Base-by-base conservation (phyloP, 2,797 vertebrate species). In the Protosalanx chinensis region DNA sequence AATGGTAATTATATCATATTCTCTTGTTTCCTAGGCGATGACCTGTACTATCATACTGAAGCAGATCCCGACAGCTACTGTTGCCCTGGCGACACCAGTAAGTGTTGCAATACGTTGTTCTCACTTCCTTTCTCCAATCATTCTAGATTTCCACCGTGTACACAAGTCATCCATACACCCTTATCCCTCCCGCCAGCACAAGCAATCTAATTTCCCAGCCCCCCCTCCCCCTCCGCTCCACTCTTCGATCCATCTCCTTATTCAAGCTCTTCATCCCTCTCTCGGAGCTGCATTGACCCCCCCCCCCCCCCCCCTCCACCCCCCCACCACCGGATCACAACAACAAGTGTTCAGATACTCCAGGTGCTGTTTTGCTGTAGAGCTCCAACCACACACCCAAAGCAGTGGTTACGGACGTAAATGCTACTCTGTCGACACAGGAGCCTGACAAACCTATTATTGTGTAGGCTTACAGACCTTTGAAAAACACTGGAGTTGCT, bases 1-100 rank as follows among this genome's bases (percentile, higher is more conserved):
- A 27, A 10, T 64, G 41, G 12, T 15, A 49, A 46, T 66, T 1
- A 27, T 49, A n/a, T 60, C 58, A 27, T 30, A 23, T 29, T 46
- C 3, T 51, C 64, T 49, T 27, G 64, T 67, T 37, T 78, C 67
- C 16, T 72, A 94, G 93, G 93, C 92, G 0, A 92, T 93, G 92
- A 94, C 83, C 82, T 93, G 69, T 93, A 92, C 85, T 92, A 92
- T 85, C 91, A 93, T 78, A 91, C 85, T 79, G 90, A 92, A 76
- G 88, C 90, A 72, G 92, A 92, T 68, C 85, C 85, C 63, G 91
- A 93, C 82, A 87, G 53, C 77, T 92, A 90, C 84, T 87, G 91
- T 85, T 92, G 91, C 85, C 84, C 86, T 30, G 82, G 85, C 8
- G 91, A 93, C 79, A 88, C 46, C 6, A 27, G 64, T 67, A 13